A percentile compares a stretch with the other conserved stretches of the same genome.
These are phyloP conservation scores for Ganaspis brasiliensis DNA, from an alignment of 2,888 invertebrate species.

Conservation along the genomic window DNA sequence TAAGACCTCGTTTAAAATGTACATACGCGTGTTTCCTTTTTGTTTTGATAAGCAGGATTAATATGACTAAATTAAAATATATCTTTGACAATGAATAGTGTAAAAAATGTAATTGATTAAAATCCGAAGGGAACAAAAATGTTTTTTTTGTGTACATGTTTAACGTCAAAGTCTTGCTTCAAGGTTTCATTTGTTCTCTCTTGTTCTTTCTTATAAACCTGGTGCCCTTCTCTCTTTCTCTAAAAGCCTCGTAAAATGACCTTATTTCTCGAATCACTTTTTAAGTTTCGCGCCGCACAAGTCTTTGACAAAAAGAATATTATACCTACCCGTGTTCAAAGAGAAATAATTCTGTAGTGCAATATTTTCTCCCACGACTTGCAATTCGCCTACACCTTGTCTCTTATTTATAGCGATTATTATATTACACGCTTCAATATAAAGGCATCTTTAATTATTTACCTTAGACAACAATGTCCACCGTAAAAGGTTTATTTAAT, in stretches of 20 bases:
- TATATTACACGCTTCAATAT: slow-evolving; percentile 26
- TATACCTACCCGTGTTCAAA: slow-evolving; percentile 10
- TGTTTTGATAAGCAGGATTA: background rate
- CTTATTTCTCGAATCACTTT: slow-evolving; percentile 28
- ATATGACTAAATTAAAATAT: background rate
- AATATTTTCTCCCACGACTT: slow-evolving; percentile 41
- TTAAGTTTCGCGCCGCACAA: slow-evolving; percentile 22
- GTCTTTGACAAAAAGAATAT: background rate
- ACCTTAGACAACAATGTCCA: slow-evolving; percentile 3
- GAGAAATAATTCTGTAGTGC: slow-evolving; percentile 26
- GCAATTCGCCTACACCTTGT: slow-evolving; percentile 39
- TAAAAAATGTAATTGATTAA: slow-evolving; percentile 8
- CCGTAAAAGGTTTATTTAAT: background rate
- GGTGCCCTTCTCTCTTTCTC: slow-evolving; percentile 14
- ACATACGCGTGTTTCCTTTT: too few relatives aligned
- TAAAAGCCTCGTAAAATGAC: slow-evolving; percentile 23
- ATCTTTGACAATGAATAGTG: background rate
- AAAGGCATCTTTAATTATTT: slow-evolving; percentile 37
- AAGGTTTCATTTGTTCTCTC: slow-evolving; percentile 36
- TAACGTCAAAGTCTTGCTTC: slow-evolving; percentile 19
- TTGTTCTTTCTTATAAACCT: slow-evolving; percentile 30
- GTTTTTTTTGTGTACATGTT: background rate
- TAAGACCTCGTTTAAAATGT: too few relatives aligned
- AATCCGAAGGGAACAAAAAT: slow-evolving; percentile 5
- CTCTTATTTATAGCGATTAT: slow-evolving; percentile 43